Evolutionary conservation across 2,797 vertebrate genomes (phyloP), one percentile per base, ranked within the genome.

Genomic region (Catostomus latipinnis): DNA sequence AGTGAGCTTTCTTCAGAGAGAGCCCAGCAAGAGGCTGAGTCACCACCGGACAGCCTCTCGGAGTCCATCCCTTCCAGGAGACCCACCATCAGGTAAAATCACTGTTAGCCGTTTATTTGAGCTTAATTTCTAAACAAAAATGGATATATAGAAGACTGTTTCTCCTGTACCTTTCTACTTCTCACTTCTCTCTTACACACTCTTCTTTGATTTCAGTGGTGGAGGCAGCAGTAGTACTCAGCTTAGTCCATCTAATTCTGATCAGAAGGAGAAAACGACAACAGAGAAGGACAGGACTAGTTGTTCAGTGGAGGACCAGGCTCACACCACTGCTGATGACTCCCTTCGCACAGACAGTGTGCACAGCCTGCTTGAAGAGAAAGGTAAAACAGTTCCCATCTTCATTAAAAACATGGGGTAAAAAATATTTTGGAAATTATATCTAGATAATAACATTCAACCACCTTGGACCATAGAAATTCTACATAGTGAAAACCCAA

Each of bases 301-400:
- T 87, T 90, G 87, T 86, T 96, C 94, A 22, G 87, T 96, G 80
- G 96, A 98, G 65, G 97, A 97, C 70, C 94, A 96, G 72, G 88
- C 87, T 86, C 91, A 85, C 56, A 93, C 92, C 2, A 93, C 92
- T 58, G 91, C 84, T 2, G 95, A 96, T 69, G 94, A 96, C 68
- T 96, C 95, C 7, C 65, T 97, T 45, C 93, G 84, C 4, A 96
- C 95, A 54, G 94, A 95, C 76, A 95, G 94, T 69, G 71, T 95
- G 62, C 89, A 91, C 0, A 96, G 95, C 5, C 85, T 94, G 50
- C 87, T 91, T 5, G 95, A 97, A 53, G 96, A 97, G 62, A 97
- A 96, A 95, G 97, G 97, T 98, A 90, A 69, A 4, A 4, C 63
- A 5, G 10, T 18, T 11, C 11, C 61, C 1, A 1, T 9, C 45